phyloP scores from a whole-genome alignment of 2,797 vertebrate genomes.

The Sebastes hubbsi region DNA sequence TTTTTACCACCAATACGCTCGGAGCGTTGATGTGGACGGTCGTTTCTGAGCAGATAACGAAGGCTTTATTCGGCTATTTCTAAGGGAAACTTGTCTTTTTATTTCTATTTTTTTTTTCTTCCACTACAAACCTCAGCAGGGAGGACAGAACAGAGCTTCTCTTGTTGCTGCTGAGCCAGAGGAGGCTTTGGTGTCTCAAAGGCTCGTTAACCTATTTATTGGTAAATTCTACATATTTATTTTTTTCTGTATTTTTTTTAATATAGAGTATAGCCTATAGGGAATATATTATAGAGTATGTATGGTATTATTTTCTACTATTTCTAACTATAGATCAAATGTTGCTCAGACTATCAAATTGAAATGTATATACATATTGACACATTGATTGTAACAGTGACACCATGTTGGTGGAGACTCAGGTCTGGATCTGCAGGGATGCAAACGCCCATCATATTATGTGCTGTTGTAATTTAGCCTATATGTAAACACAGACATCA shows the following conservation, averaged over 20 bases:
- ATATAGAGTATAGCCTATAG: no score
- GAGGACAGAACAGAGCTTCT: conserved; percentile 19
- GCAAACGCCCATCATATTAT: neutral
- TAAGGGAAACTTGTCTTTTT: neutral
- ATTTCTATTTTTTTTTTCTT: neutral
- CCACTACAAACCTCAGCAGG: neutral
- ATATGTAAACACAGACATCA: neutral
- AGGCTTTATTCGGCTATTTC: conserved; percentile 26
- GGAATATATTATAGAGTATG: no score
- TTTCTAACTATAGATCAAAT: no score
- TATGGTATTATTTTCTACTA: no score
- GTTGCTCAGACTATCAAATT: no score
- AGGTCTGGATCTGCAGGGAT: conserved; percentile 50
- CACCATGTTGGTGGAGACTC: conserved; percentile 6
- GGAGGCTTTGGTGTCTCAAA: neutral
- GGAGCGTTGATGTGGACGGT: neutral
- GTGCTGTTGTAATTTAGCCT: neutral
- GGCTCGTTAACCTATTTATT: conserved; percentile 34
- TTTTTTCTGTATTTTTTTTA: no score
- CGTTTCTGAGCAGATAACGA: conserved; percentile 14
- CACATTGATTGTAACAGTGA: no score
- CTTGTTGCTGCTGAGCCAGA: neutral
- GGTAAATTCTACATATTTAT: no score
- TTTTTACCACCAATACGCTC: neutral
- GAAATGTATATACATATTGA: no score